These are phyloP conservation scores for Embiotoca jacksoni DNA, from an alignment of 2,113 vertebrate genomes.

Conservation along the genomic window DNA sequence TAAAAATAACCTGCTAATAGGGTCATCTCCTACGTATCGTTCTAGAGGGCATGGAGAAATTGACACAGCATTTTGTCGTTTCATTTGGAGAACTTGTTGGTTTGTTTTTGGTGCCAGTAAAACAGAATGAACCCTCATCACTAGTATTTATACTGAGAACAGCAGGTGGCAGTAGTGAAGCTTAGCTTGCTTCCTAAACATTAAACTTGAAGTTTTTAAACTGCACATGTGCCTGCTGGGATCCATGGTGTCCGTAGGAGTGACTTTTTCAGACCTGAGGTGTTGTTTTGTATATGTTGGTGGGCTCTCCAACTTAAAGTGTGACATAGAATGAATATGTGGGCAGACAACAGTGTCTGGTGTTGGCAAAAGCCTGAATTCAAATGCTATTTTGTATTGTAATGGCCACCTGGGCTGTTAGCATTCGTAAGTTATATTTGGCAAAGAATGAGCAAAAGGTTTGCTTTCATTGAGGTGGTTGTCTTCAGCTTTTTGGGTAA, in stretches of 20 bases:
- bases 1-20: too few relatives aligned
- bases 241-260: constrained; percentile 41
- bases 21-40: too few relatives aligned
- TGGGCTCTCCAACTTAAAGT: constrained; percentile 47
- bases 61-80: not conserved
- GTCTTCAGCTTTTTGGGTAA: not conserved
- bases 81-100: not conserved
- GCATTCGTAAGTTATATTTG: constrained; percentile 20
- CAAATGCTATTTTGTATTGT: constrained; percentile 26
- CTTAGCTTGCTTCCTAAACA: not conserved
- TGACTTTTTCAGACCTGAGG: constrained; percentile 46
- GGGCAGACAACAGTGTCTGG: constrained; percentile 46
- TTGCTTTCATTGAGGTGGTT: not conserved
- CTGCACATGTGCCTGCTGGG: constrained; percentile 26
- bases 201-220: not conserved
- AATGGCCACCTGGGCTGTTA: constrained; percentile 59
- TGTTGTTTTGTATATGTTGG: constrained; percentile 55
- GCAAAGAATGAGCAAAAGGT: constrained; percentile 3
- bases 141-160: not conserved
- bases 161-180: not conserved
- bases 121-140: not conserved
- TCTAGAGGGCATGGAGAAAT: too few relatives aligned
- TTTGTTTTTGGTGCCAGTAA: not conserved
- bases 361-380: constrained; percentile 32
- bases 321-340: constrained; percentile 53